Evolutionary conservation across 2,888 invertebrate species (phyloP).

Genomic region (Prenolepis imparis): DNA sequence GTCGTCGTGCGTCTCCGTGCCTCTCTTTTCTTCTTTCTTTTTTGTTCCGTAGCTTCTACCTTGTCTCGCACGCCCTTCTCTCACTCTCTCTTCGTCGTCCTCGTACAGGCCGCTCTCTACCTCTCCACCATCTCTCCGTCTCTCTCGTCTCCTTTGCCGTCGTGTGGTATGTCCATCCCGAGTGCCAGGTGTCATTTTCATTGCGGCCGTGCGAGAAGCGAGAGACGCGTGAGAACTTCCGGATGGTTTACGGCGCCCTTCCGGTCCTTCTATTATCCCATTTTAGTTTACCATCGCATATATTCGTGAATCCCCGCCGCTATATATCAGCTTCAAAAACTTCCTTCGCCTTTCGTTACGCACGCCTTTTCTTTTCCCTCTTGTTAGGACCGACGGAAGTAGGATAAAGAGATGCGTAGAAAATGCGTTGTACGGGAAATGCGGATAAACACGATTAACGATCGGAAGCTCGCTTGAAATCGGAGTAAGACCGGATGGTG

Average conservation of each 20-base stretch:
- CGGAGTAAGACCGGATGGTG: background rate
- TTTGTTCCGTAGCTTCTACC: conserved; percentile 41
- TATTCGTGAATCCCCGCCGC: conserved; percentile 41
- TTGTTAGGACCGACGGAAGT: conserved; percentile 42
- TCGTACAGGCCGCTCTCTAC: conserved; percentile 35
- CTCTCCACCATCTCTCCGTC: conserved; percentile 30
- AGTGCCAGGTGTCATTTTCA: conserved; percentile 86
- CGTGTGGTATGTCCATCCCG: conserved; percentile 65
- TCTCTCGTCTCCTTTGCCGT: conserved; percentile 57
- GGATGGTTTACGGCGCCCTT: conserved; percentile 84
- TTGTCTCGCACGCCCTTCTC: conserved; percentile 50
- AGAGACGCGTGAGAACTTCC: conserved; percentile 86
- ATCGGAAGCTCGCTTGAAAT: conserved; percentile 42
- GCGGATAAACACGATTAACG: conserved; percentile 44
- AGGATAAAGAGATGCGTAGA: conserved; percentile 50
- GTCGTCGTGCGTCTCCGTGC: conserved; percentile 29
- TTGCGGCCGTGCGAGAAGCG: conserved; percentile 85
- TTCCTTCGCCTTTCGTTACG: conserved; percentile 47
- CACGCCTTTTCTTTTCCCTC: conserved; percentile 30
- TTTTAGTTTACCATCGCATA: conserved; percentile 82
- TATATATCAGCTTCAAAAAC: conserved; percentile 50
- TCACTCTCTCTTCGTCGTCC: conserved; percentile 24
- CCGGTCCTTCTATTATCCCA: conserved; percentile 85
- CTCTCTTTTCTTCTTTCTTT: conserved; percentile 21
- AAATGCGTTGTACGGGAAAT: conserved; percentile 19